phyloP scores from a whole-genome alignment of 2,797 vertebrate genomes.

The Oophaga sylvatica region DNA sequence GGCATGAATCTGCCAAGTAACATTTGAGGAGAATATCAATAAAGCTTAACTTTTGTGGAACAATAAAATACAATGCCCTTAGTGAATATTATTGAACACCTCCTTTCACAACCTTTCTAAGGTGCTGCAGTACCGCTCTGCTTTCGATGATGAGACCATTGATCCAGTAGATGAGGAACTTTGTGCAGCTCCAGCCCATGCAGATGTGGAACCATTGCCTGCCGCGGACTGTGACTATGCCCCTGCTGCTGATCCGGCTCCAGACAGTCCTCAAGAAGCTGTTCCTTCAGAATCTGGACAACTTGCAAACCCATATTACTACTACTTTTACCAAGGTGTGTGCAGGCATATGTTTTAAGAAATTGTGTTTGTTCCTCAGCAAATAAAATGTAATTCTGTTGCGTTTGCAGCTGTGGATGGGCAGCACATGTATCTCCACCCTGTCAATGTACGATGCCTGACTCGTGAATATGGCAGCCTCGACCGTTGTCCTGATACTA shows the following conservation, averaged over 20 bases:
- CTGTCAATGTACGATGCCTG: conserved; percentile 94
- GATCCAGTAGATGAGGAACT: conserved; percentile 64
- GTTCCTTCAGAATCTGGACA: conserved; percentile 63
- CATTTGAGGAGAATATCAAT: too few species aligned
- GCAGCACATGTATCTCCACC: conserved; percentile 96
- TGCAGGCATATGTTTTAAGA: background rate
- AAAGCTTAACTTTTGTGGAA: too few species aligned
- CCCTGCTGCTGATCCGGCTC: conserved; percentile 63
- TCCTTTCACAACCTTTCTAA: conserved; percentile 63
- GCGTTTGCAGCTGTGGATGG: conserved; percentile 86
- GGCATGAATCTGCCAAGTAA: background rate
- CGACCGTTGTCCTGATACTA: conserved; percentile 90
- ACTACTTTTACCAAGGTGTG: conserved; percentile 98
- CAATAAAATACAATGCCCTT: background rate
- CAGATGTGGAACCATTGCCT: background rate
- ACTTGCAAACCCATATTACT: conserved; percentile 83
- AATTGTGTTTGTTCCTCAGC: too few species aligned
- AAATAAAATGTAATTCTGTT: background rate
- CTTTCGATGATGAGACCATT: conserved; percentile 87
- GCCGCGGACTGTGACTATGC: conserved; percentile 62
- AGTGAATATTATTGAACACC: background rate
- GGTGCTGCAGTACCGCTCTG: conserved; percentile 85
- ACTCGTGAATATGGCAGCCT: conserved; percentile 91
- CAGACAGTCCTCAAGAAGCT: conserved; percentile 66
- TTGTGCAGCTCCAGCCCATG: background rate